Evolutionary conservation across 1,140 invertebrate species (phyloP).

Genomic region (Acromyrmex heyeri): DNA sequence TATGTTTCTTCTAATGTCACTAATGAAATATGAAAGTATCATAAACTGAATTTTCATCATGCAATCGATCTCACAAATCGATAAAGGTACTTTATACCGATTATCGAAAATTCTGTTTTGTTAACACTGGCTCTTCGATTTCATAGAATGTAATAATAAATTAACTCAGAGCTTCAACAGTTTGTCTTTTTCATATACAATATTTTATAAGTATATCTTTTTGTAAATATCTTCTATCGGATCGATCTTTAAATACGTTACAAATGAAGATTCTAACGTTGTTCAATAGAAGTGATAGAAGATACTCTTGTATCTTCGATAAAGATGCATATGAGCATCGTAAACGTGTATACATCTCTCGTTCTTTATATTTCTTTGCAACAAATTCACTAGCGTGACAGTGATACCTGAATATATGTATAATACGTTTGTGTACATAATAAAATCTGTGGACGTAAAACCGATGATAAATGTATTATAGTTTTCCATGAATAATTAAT

Average conservation of each 20-base stretch:
- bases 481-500: constrained; percentile 1
- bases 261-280: neutral
- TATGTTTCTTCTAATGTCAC: constrained; percentile 10
- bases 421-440: constrained; percentile 19
- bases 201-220: neutral
- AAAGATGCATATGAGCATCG: constrained; percentile 53
- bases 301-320: constrained; percentile 11
- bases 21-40: constrained; percentile 23
- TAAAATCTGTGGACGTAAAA: neutral
- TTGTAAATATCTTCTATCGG: neutral
- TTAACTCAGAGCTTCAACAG: constrained; percentile 20
- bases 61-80: neutral
- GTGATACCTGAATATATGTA: constrained; percentile 43
- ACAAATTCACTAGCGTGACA: constrained; percentile 67
- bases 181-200: neutral
- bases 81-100: neutral
- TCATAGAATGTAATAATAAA: constrained; percentile 28
- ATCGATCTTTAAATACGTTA: neutral
- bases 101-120: constrained; percentile 7
- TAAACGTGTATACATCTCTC: neutral
- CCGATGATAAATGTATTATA: neutral
- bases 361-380: neutral
- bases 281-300: neutral
- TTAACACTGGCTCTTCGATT: constrained; percentile 9
- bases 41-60: neutral